A percentile compares a stretch with the other conserved stretches of the same genome.
These are phyloP conservation scores for Carlito syrichta DNA, from an alignment of 2,113 vertebrate genomes.

Conservation along the genomic window DNA sequence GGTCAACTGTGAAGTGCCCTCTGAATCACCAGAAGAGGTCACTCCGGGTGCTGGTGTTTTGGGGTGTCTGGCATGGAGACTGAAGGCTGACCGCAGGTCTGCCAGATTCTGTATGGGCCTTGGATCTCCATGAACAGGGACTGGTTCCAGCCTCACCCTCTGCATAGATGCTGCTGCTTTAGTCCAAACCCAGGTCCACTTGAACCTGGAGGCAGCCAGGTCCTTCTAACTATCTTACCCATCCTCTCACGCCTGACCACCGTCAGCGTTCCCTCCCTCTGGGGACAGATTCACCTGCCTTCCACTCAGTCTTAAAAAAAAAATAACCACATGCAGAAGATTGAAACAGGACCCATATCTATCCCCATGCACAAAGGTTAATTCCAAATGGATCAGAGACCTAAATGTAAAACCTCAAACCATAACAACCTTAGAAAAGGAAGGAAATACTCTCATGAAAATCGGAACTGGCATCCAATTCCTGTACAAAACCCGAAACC, in stretches of 20 bases:
- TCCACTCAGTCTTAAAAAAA: background rate
- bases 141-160: background rate
- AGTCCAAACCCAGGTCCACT: background rate
- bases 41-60: background rate
- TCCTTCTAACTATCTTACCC: background rate
- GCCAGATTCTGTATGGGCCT: background rate
- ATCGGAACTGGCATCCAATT: too few relatives aligned
- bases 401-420: too few relatives aligned
- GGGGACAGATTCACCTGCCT: background rate
- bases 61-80: background rate
- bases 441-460: too few relatives aligned
- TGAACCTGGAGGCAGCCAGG: background rate
- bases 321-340: too few relatives aligned
- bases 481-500: too few relatives aligned
- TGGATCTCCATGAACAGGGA: background rate
- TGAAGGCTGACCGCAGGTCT: background rate
- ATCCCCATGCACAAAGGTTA: too few relatives aligned
- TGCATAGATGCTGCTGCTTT: background rate
- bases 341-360: too few relatives aligned
- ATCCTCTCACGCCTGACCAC: too few relatives aligned
- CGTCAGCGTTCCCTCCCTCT: background rate
- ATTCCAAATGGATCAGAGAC: too few relatives aligned
- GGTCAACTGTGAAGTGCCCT: background rate
- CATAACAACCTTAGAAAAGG: too few relatives aligned
- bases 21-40: background rate